Evolutionary conservation across 2,113 vertebrate genomes (phyloP).

Genomic region (Pandion haliaetus): DNA sequence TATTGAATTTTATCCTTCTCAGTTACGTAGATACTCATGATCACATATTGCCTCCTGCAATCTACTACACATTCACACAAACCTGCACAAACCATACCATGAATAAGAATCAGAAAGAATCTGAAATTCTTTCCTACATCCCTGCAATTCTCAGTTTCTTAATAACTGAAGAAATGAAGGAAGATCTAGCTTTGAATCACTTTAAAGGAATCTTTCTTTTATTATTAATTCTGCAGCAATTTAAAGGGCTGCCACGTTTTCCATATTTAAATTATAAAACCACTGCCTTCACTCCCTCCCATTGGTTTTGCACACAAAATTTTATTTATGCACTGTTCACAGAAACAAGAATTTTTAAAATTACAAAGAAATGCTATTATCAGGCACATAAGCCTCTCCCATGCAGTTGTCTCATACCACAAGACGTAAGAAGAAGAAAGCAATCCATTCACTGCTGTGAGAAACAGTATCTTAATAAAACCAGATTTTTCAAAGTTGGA

Average conservation of each 20-base stretch:
- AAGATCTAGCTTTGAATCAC: background rate
- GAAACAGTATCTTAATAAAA: conserved; percentile 12
- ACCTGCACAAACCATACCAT: background rate
- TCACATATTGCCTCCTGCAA: background rate
- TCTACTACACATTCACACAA: background rate
- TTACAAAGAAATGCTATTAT: background rate
- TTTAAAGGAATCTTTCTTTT: background rate
- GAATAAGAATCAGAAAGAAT: background rate
- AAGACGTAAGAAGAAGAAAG: background rate
- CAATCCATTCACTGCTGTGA: background rate
- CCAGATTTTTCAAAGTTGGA: background rate
- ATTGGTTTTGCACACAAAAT: background rate
- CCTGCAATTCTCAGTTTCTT: background rate
- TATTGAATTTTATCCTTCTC: background rate
- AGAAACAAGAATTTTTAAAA: background rate
- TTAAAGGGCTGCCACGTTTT: background rate
- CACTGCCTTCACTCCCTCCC: background rate
- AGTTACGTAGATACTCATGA: background rate
- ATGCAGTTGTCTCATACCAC: background rate
- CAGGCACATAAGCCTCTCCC: background rate
- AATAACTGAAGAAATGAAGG: background rate
- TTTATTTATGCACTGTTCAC: background rate
- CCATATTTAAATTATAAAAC: background rate
- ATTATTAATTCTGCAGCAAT: background rate
- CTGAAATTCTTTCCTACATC: background rate